Base-by-base conservation (phyloP, 2,113 vertebrate genomes). In the Ariopsis seemanni region DNA sequence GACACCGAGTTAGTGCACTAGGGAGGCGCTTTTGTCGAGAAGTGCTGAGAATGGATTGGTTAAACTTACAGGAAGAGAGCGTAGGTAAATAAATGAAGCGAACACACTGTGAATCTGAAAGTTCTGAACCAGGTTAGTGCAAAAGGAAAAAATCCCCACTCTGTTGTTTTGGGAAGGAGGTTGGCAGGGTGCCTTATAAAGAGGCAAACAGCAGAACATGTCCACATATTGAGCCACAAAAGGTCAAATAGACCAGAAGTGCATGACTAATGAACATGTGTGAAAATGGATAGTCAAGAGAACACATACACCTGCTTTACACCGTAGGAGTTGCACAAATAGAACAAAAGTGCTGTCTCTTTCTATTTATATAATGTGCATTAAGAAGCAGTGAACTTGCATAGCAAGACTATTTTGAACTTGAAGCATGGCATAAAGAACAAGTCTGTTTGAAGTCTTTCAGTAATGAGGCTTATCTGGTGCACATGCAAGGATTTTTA, bases 61-160 rank as follows among this genome's bases (percentile, higher is more conserved):
- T 82, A 67, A 18, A n/a, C 30, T 88, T 83, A 80, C 48, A 25
- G 84, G 52, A 86, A 85, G 52, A 85, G 60, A 63, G 27, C 8
- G 22, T 42, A 63, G 55, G 81, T 74, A 72, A 86, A 88, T 80
- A 80, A 80, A 81, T 30, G 60, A 86, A 80, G 50, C 79, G 74
- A 82, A 79, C 79, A 84, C 50, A n/a, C 48, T 80, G 57, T 86
- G 69, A 74, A 57, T 63, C 63, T 30, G 6, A 79, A 83, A 74
- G 74, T 74, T 75, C 84, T 80, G 80, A 53, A 71, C n/a, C 7
- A 5, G 67, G 80, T 85, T 72, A 75, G 50, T 48, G 34, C 71
- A 78, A 67, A 72, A 57, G 72, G 42, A 50, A 60, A 77, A 80
- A 62, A n/a, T 65, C 58, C 30, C 79, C 55, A 3, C 11, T 52